Evolutionary conservation across 64 coral and sea anemone species (phyloP), one percentile per base, ranked within the genome.

Genomic region (Montipora capricornis): DNA sequence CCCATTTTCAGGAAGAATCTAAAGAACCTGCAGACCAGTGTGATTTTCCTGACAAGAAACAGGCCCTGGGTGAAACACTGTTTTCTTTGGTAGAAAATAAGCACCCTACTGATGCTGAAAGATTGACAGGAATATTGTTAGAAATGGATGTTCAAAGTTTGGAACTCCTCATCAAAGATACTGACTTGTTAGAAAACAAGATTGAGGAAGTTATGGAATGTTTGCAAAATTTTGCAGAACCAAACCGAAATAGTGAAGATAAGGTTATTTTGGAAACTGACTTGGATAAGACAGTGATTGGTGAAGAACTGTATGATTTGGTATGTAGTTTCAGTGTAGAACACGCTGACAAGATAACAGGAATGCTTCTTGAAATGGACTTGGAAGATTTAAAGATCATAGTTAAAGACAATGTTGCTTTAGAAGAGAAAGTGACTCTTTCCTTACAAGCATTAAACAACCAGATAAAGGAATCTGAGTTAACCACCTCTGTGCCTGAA

Each of bases 81-180:
- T 97, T 88, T 81, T 84, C 85, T 15, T 89, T 89, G 26, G 75
- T 97, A 9, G 84, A 89, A 61, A 73, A 71, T 17, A 68, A 47
- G 51, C 57, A 94, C 58, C 92, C 95, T 2, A 44, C 62, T 53
- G 45, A 83, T 77, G 95, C 92, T 75, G 89, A 82, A 47, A 91
- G 84, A 92, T 67, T 97, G 61, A 97, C 95, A 19, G 95, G 95
- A 88, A 97, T 92, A 70, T 92, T 97, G 52, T 73, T 94, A 19
- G 95, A 97, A 52, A 82, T 97, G 84, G 92, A 90, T 58, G 59
- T 12, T 49, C 44, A 70, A 61, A 75, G 74, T 13, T 62, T 97
- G 49, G 44, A 81, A 26, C 70, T 61, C 4, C 55, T 97, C 15
- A 26, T 97, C 26, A 62, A 81, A 8, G 53, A 94, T 53, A 3